These are phyloP conservation scores for Buceros bicornis DNA, from an alignment of 2,797 vertebrate genomes.

Conservation along the genomic window DNA sequence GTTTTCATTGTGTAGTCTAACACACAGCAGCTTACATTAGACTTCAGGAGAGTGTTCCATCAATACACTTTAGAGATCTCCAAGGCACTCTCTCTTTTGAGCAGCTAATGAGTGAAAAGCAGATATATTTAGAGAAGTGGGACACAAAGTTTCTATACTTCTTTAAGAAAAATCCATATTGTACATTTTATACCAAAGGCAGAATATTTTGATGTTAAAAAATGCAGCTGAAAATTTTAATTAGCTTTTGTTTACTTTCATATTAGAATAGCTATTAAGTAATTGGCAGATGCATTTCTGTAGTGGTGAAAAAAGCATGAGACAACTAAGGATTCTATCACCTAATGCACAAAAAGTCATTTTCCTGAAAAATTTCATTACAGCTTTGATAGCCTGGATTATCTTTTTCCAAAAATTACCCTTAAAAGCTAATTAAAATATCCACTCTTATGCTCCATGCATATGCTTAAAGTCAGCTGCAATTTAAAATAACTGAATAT, in stretches of 20 bases:
- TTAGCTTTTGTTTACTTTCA: not conserved
- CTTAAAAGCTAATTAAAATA: not conserved
- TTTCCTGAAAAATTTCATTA: not conserved
- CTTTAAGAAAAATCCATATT: not conserved
- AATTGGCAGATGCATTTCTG: not conserved
- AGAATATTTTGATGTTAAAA: not conserved
- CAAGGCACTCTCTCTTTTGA: not conserved
- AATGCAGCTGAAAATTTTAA: not conserved
- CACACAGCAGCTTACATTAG: not conserved
- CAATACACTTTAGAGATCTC: not conserved
- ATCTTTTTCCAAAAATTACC: not conserved
- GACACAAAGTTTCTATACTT: not conserved
- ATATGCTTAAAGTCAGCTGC: not conserved
- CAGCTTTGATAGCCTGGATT: not conserved
- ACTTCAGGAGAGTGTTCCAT: not conserved
- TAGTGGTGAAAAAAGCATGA: not conserved
- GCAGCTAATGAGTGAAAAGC: not conserved
- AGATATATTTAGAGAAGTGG: not conserved
- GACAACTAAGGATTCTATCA: not conserved
- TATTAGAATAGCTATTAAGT: not conserved
- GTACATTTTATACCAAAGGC: not conserved
- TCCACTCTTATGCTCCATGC: not conserved
- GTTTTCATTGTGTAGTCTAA: not conserved
- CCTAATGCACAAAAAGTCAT: not conserved
- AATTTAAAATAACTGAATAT: not conserved